Evolutionary conservation across 2,797 vertebrate genomes (phyloP).

Genomic region (Sebastes steindachneri): DNA sequence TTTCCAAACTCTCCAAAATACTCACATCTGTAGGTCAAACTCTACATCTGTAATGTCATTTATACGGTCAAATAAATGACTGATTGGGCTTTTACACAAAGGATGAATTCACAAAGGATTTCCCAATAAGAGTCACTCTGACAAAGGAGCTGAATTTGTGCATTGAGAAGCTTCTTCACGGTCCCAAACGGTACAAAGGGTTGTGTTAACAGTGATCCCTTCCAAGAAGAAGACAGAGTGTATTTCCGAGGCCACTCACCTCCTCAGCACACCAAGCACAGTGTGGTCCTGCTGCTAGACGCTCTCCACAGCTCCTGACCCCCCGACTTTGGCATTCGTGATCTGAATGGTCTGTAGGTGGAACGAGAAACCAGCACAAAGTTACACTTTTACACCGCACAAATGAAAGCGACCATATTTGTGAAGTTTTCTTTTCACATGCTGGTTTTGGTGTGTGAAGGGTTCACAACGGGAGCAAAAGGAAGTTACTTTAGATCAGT

Average conservation of each 20-base stretch:
- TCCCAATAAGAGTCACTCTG: accelerated
- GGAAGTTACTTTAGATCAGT: neutral
- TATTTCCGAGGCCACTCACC: conserved; percentile 39
- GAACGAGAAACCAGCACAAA: conserved; percentile 8
- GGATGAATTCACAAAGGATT: neutral
- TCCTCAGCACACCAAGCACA: conserved; percentile 35
- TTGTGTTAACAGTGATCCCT: neutral
- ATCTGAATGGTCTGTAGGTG: conserved; percentile 30
- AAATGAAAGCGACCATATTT: neutral
- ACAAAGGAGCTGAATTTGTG: neutral
- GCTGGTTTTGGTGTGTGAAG: neutral
- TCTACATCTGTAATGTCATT: neutral
- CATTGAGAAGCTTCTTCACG: neutral
- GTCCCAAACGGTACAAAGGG: neutral
- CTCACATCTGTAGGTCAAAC: neutral
- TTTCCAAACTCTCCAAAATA: neutral
- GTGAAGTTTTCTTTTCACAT: neutral
- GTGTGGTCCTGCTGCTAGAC: conserved; percentile 24
- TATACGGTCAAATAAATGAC: neutral
- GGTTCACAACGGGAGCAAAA: neutral
- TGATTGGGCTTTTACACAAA: neutral
- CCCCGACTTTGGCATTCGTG: conserved; percentile 33
- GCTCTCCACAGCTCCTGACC: conserved; percentile 42
- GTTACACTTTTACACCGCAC: neutral
- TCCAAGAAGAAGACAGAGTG: neutral